phyloP scores from a whole-genome alignment of 2,888 invertebrate genomes.

The Drosophila infuscata region DNA sequence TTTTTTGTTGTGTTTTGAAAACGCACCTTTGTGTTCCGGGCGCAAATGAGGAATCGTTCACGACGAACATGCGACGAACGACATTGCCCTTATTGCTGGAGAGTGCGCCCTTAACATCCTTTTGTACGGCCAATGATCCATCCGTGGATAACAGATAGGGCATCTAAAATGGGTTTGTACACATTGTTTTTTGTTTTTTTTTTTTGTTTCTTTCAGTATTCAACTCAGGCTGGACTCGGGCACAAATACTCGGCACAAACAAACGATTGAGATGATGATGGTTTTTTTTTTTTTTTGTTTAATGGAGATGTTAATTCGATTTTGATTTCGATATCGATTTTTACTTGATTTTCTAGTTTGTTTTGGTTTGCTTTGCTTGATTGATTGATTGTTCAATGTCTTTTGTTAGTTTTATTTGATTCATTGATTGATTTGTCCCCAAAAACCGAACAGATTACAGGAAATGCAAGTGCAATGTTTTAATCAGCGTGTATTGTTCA shows the following conservation, averaged over 20 bases:
- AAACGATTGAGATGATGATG: conserved; percentile 46
- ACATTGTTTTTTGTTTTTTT: conserved; percentile 43
- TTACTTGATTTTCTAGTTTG: conserved; percentile 32
- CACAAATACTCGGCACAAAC: conserved; percentile 40
- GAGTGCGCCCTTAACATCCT: conserved; percentile 84
- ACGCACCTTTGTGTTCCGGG: conserved; percentile 84
- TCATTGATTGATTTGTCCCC: conserved; percentile 61
- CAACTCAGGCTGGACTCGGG: conserved; percentile 30
- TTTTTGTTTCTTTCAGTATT: conserved; percentile 41
- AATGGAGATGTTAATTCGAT: conserved; percentile 34
- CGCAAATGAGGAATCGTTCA: conserved; percentile 84
- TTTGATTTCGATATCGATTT: conserved; percentile 9
- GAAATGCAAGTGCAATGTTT: conserved; percentile 59
- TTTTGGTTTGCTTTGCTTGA: conserved; percentile 18
- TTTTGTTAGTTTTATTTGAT: conserved; percentile 41
- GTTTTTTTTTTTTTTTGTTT: conserved; percentile 16
- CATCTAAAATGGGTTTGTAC: conserved; percentile 82
- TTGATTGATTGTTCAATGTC: conserved; percentile 38
- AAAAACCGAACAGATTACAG: conserved; percentile 69
- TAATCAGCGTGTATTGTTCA: conserved; percentile 41
- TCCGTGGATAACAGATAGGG: conserved; percentile 85
- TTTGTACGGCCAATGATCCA: conserved; percentile 85
- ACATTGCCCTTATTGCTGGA: conserved; percentile 84
- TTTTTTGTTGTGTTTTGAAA: conserved; percentile 26
- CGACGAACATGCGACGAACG: conserved; percentile 85